Evolutionary conservation across 1,140 invertebrate genomes (phyloP).

Genomic region (Centruroides vittatus): DNA sequence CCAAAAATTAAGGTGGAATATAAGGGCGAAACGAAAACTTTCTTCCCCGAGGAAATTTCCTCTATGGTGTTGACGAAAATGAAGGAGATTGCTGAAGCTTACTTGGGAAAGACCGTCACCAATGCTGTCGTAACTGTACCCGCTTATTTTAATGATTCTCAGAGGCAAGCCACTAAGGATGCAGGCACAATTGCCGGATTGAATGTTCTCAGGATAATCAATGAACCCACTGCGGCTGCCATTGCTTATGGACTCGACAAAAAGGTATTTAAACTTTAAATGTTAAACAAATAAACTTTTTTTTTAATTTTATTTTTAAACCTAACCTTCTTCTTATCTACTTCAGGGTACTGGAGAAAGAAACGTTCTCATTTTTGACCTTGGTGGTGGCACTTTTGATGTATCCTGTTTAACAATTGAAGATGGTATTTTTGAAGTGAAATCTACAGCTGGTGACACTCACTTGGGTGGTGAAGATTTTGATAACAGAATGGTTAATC

Average conservation of each 20-base stretch:
- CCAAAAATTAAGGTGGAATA: slow-evolving; percentile 44
- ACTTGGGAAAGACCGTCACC: slow-evolving; percentile 36
- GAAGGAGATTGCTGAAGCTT: slow-evolving; percentile 62
- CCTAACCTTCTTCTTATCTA: no score
- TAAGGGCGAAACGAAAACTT: slow-evolving; percentile 63
- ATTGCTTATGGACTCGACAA: slow-evolving; percentile 70
- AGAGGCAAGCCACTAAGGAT: slow-evolving; percentile 55
- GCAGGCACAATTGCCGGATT: slow-evolving; percentile 47
- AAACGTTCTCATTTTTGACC: slow-evolving; percentile 58
- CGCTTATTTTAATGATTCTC: slow-evolving; percentile 60
- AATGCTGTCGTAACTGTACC: slow-evolving; percentile 48
- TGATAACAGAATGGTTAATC: slow-evolving; percentile 73
- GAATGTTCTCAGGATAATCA: slow-evolving; percentile 51
- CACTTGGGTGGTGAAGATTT: slow-evolving; percentile 98
- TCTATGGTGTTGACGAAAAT: slow-evolving; percentile 75
- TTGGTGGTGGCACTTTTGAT: slow-evolving; percentile 94
- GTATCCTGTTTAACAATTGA: slow-evolving; percentile 89
- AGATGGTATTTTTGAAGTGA: slow-evolving; percentile 90
- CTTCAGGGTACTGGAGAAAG: slow-evolving; percentile 42
- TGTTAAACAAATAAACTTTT: no score
- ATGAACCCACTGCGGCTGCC: slow-evolving; percentile 61
- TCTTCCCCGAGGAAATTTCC: slow-evolving; percentile 72
- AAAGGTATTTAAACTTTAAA: slow-evolving; percentile 28
- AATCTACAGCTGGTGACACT: slow-evolving; percentile 91
- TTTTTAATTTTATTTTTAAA: no score